These are phyloP conservation scores for Calvadosia cruxmelitensis DNA, from an alignment of 30 jellyfish, hydroid and myxozoan species.

Conservation along the genomic window DNA sequence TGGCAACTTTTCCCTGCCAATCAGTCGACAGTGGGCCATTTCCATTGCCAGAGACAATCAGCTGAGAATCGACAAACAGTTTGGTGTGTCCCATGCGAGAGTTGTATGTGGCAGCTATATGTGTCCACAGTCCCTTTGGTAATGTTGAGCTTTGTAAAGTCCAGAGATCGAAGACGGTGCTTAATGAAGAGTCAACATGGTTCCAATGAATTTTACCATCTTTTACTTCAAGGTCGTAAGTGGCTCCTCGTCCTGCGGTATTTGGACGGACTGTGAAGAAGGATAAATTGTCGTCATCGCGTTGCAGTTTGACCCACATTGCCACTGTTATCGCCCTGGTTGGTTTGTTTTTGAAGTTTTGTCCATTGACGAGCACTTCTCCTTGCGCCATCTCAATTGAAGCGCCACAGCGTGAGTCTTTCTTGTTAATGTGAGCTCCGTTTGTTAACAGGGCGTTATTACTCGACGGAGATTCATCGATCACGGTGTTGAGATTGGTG, in stretches of 20 bases:
- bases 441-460: slow-evolving; percentile 76
- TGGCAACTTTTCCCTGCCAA: slow-evolving; percentile 79
- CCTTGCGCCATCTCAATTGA: slow-evolving; percentile 85
- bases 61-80: slow-evolving; percentile 70
- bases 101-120: slow-evolving; percentile 80
- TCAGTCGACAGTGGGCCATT: slow-evolving; percentile 68
- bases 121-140: slow-evolving; percentile 97
- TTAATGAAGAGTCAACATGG: slow-evolving; percentile 54
- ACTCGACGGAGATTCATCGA: slow-evolving; percentile 56
- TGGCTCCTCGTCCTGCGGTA: slow-evolving; percentile 70
- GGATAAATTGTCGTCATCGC: slow-evolving; percentile 68
- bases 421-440: slow-evolving; percentile 81
- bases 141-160: slow-evolving; percentile 76
- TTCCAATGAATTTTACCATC: slow-evolving; percentile 94
- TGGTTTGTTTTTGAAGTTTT: slow-evolving; percentile 50
- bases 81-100: slow-evolving; percentile 72
- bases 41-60: slow-evolving; percentile 66
- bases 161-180: slow-evolving; percentile 53
- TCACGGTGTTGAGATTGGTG: slow-evolving; percentile 49
- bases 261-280: slow-evolving; percentile 57
- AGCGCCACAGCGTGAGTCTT: slow-evolving; percentile 95
- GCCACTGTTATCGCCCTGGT: slow-evolving; percentile 77
- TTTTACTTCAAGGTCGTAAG: slow-evolving; percentile 63
- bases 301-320: slow-evolving; percentile 82
- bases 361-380: slow-evolving; percentile 70